Evolutionary conservation across 2,113 vertebrate genomes (phyloP).

Genomic region (Microtus ochrogaster): DNA sequence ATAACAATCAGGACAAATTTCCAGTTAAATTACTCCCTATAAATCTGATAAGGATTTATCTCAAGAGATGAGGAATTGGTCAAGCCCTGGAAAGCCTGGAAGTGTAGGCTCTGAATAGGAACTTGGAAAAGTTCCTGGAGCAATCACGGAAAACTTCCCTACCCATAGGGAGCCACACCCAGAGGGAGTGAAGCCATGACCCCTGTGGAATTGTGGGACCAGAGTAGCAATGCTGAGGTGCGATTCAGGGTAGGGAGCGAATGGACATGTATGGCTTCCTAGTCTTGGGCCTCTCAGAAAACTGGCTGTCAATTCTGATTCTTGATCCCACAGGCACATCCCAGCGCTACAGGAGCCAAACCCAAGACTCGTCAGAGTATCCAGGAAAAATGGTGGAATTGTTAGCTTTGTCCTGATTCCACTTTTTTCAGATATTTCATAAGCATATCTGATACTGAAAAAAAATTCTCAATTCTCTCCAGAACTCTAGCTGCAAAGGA

Average conservation of each 20-base stretch:
- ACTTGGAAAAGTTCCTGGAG: not conserved
- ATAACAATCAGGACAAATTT: not conserved
- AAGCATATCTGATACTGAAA: not conserved
- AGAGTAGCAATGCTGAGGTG: not conserved
- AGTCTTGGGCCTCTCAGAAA: not conserved
- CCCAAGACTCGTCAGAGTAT: not conserved
- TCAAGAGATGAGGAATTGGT: not conserved
- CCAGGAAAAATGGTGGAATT: not conserved
- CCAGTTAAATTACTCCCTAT: not conserved
- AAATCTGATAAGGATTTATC: not conserved
- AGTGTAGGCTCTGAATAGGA: not conserved
- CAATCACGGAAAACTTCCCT: not conserved
- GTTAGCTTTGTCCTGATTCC: not conserved
- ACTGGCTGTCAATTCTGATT: not conserved
- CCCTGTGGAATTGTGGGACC: too few species aligned
- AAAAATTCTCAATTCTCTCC: not conserved
- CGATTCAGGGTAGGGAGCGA: not conserved
- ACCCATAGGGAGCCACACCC: not conserved
- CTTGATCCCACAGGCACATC: not conserved
- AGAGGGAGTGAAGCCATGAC: not conserved
- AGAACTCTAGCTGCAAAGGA: slow-evolving; percentile 53
- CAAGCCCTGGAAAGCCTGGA: not conserved
- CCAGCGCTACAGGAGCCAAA: not conserved
- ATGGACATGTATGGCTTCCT: not conserved
- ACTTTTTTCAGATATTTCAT: not conserved